These are phyloP conservation scores for Orthonychiurus folsomi DNA, from an alignment of 2,888 invertebrate genomes.

Conservation along the genomic window DNA sequence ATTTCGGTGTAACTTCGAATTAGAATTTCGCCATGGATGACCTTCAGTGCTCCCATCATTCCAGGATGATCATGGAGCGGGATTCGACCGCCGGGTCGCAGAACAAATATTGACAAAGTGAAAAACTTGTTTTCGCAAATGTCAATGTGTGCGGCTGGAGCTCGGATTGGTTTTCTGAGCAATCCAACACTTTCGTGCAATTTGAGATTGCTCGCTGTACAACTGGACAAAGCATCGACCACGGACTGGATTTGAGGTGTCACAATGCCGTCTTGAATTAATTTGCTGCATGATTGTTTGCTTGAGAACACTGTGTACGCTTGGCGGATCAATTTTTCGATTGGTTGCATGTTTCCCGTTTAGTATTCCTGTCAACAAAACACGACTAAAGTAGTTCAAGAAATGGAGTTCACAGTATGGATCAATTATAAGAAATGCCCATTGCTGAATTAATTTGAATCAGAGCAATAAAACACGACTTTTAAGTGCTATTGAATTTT, in stretches of 20 bases:
- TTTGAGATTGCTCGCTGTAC: background rate
- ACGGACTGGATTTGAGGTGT: background rate
- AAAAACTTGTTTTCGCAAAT: slow-evolving; percentile 26
- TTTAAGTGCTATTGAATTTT: too few species aligned
- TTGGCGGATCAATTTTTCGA: background rate
- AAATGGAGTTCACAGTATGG: too few species aligned
- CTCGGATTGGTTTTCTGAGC: background rate
- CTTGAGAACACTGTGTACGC: background rate
- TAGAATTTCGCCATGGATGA: slow-evolving; percentile 28
- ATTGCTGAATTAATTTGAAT: too few species aligned
- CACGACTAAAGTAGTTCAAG: too few species aligned
- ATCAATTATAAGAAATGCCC: too few species aligned
- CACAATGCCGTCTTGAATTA: background rate
- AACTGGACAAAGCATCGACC: background rate
- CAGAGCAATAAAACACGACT: too few species aligned
- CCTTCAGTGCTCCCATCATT: slow-evolving; percentile 37
- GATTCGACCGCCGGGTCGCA: slow-evolving; percentile 28
- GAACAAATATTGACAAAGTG: slow-evolving; percentile 31
- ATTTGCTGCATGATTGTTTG: background rate
- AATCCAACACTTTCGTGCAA: background rate
- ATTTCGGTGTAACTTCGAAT: slow-evolving; percentile 29
- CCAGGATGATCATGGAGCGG: slow-evolving; percentile 38
- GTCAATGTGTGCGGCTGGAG: slow-evolving; percentile 4
- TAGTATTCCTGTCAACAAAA: too few species aligned
- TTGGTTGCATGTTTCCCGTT: too few species aligned